Base-by-base conservation (phyloP, 2,888 invertebrate species). In the Strigamia maritima region DNA sequence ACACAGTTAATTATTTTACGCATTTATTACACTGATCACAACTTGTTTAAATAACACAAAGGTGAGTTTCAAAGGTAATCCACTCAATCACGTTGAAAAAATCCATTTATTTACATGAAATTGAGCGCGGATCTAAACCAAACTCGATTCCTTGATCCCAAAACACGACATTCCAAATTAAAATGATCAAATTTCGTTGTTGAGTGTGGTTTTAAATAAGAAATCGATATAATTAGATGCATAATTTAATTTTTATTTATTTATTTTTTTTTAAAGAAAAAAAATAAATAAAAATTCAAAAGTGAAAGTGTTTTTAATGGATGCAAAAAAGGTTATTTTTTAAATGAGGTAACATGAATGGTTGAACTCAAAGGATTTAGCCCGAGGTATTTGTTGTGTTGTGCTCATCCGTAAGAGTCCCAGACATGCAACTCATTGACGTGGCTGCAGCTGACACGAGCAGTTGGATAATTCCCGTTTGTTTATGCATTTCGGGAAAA, bases 331-430 rank as follows among this genome's bases (percentile, higher is more conserved):
- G 16, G 3, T n/a, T n/a, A 19, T n/a, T 26, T 26, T 16, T 1
- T 14, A 28, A 26, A 12, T 4, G n/a, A 1, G 24, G 24, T 19
- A 54, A 54, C 54, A 70, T 70, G 70, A 70, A 70, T 70, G 70
- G 70, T 26, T 70, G 70, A 70, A 70, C 14, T 28, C 26, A 70
- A 70, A 70, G 70, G 70, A 70, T 70, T 70, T 70, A 70, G 70
- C 70, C 70, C n/a, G 70, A 70, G 70, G 70, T 70, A 70, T 70
- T 26, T 70, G 70, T 70, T 70, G 70, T 70, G 70, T 70, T 70
- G 28, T 70, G 70, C 70, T 70, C 70, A 70, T 70, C 70, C 70
- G 28, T 70, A 28, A 24, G 70, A 70, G n/a, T 26, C 24, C 16
- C 2, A 70, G 70, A 70, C 70, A 70, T 70, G 70, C 70, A 70